phyloP scores from a whole-genome alignment of 2,888 invertebrate genomes.

The Acrobasis repandana region DNA sequence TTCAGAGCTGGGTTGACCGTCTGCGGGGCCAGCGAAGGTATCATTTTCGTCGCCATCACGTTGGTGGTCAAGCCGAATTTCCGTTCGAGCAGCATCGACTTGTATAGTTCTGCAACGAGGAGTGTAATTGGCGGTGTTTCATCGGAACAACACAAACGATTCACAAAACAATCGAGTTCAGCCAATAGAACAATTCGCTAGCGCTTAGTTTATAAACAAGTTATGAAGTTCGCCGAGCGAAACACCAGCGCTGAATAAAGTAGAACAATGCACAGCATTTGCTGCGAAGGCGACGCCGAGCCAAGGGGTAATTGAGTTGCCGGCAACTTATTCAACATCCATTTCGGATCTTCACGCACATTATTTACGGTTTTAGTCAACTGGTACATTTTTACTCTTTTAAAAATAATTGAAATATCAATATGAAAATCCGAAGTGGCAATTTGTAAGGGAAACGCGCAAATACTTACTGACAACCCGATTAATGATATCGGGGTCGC shows the following conservation, averaged over 20 bases:
- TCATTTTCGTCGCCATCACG: slow-evolving; percentile 95
- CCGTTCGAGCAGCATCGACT: slow-evolving; percentile 94
- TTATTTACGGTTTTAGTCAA: background rate
- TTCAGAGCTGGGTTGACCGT: slow-evolving; percentile 90
- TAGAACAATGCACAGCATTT: slow-evolving; percentile 6
- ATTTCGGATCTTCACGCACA: slow-evolving; percentile 12
- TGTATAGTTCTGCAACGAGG: slow-evolving; percentile 91
- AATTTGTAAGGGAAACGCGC: slow-evolving; percentile 3
- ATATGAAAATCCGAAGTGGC: slow-evolving; percentile 4
- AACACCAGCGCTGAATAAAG: slow-evolving; percentile 3
- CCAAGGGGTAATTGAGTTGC: slow-evolving; percentile 8
- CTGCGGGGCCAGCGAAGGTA: slow-evolving; percentile 96
- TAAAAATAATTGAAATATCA: background rate
- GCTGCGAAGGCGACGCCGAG: slow-evolving; percentile 13
- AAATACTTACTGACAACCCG: slow-evolving; percentile 95
- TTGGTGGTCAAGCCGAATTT: slow-evolving; percentile 95
- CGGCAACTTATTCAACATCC: slow-evolving; percentile 9
- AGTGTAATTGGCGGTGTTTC: slow-evolving; percentile 15
- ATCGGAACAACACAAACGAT: background rate
- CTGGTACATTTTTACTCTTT: background rate
- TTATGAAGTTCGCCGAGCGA: slow-evolving; percentile 24
- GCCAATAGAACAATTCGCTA: slow-evolving; percentile 24
- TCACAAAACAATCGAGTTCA: slow-evolving; percentile 17
- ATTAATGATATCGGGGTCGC: slow-evolving; percentile 94
- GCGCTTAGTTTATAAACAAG: slow-evolving; percentile 12